Conservation (phyloP, 1,140 invertebrate genomes). For the Bilobella aurantiaca region DNA sequence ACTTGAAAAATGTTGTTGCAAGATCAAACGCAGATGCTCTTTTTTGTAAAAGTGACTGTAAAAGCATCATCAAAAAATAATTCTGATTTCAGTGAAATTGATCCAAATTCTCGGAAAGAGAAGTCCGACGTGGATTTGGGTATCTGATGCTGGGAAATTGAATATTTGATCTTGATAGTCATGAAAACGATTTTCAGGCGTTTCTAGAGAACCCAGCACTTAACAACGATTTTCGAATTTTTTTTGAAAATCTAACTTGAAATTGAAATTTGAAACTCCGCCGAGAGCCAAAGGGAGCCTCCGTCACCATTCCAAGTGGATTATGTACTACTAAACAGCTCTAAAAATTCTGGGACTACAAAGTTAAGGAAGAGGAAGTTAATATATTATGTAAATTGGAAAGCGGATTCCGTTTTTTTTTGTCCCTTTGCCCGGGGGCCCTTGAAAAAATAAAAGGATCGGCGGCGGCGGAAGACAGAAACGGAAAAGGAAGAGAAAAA, state of each 20-base stretch:
- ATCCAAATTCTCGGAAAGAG: too few relatives aligned
- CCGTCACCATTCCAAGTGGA: conserved; percentile 1
- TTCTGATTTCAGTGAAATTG: too few relatives aligned
- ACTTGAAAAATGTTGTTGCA: too few relatives aligned
- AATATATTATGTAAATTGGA: conserved; percentile 3
- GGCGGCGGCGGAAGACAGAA: background rate
- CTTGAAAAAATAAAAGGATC: background rate
- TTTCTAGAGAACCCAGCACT: too few relatives aligned
- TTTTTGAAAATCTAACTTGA: background rate
- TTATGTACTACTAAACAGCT: background rate
- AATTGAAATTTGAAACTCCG: too few relatives aligned
- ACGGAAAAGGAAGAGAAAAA: conserved; percentile 1
- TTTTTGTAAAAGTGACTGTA: too few relatives aligned
- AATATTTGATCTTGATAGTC: background rate
- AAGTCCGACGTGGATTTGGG: background rate
- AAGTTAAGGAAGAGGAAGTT: background rate
- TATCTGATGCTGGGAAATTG: background rate
- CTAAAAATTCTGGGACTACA: background rate
- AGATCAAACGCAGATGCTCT: too few relatives aligned
- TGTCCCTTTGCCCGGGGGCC: too few relatives aligned
- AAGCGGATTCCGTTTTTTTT: too few relatives aligned
- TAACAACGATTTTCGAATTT: too few relatives aligned
- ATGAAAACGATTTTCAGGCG: too few relatives aligned
- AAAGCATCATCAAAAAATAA: too few relatives aligned
- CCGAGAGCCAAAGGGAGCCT: background rate